Evolutionary conservation across 2,888 invertebrate genomes (phyloP), one percentile per base, ranked within the genome.

Genomic region (Aphidoletes aphidimyza): DNA sequence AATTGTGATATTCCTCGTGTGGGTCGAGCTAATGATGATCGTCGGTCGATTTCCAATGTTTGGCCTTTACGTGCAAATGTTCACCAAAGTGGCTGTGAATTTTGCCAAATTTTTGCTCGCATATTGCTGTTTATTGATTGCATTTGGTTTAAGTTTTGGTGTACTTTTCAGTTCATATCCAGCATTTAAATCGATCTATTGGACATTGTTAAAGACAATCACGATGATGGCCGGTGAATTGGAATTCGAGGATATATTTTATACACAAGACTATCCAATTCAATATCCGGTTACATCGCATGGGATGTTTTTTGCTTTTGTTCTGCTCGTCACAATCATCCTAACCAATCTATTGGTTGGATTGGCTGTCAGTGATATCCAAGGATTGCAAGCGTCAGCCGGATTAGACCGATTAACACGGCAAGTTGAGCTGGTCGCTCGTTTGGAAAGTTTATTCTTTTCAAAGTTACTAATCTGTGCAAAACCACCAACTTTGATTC

Each of bases 191-290:
- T 39, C 49, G 9, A 42, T 42, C 54, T 84, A 34, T 54, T 88
- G 89, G 88, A 88, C 89, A 0, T 88, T 96, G 0, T 90, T 96
- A 0, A 96, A 96, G 90, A 95, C 95, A 0, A 92, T 96, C 19
- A 94, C 96, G 87, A 96, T 96, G 96, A 95, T 96, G 96, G 94
- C 95, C 0, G 96, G 96, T 0, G 96, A 96, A 89, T 88, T 96
- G 84, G 96, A 96, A 88, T 95, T 95, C 86, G 96, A 96, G 88
- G 95, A 96, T 87, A 94, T 96, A 86, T 96, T 96, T 88, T 95
- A 94, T 87, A 91, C 92, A 85, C 89, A 88, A 85, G 89, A 90
- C 0, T 89, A 89, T 0, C 89, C 90, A 81, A 91, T 94, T 17
- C 91, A 92, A 85, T 95, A 94, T 88, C 93, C 94, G 0, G 92